A percentile compares a stretch with the other conserved stretches of the same genome.
Conservation (phyloP, 2,113 vertebrate species). For the Carettochelys insculpta region DNA sequence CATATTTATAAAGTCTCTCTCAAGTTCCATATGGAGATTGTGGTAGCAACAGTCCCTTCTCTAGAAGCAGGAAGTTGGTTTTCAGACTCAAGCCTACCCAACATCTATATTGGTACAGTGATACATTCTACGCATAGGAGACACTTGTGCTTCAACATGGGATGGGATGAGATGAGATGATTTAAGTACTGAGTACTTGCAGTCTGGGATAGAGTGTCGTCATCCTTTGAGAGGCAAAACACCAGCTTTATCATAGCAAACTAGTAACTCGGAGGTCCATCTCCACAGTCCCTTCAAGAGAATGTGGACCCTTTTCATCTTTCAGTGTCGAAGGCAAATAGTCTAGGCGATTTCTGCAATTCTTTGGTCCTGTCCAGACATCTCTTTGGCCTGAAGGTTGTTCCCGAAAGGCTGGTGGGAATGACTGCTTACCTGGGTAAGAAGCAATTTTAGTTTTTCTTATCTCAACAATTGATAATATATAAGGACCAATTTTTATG, state of each 20-base stretch:
- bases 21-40: background rate
- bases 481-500: background rate
- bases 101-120: too few species aligned
- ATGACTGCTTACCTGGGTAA: background rate
- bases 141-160: background rate
- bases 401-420: background rate
- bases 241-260: background rate
- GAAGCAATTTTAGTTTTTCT: background rate
- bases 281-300: background rate
- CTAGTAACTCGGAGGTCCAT: background rate
- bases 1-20: background rate
- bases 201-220: background rate
- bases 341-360: background rate
- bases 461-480: background rate
- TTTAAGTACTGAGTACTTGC: background rate
- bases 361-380: background rate
- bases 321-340: background rate
- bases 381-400: background rate
- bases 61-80: too few species aligned
- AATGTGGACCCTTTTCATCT: background rate
- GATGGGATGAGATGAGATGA: too few species aligned
- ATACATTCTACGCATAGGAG: too few species aligned
- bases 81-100: too few species aligned
- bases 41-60: too few species aligned
- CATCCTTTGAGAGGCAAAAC: background rate